Percentiles rank a stretch among this genome's conserved stretches.
Evolutionary conservation across 2,797 vertebrate genomes (phyloP).

Genomic region (Trematocara caparti): DNA sequence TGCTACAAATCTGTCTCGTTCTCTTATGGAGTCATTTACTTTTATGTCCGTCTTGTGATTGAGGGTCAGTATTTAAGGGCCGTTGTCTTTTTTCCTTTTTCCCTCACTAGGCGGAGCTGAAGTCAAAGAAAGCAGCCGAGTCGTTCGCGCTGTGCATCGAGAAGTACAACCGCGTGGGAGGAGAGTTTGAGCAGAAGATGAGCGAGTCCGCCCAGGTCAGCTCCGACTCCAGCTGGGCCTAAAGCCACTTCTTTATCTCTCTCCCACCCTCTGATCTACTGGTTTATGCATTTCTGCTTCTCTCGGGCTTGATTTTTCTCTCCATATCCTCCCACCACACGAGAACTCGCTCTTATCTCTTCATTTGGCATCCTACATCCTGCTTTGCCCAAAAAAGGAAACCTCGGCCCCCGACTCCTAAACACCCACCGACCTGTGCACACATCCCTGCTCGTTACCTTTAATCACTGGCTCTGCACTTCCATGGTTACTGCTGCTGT

Average conservation of each 20-base stretch:
- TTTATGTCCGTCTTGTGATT: background rate
- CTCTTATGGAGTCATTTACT: background rate
- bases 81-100: background rate
- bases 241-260: background rate
- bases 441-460: conserved; percentile 36
- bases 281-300: background rate
- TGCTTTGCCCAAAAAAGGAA: conserved; percentile 22
- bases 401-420: conserved; percentile 14
- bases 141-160: conserved; percentile 84
- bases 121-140: conserved; percentile 90
- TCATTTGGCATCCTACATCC: conserved; percentile 7
- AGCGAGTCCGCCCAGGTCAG: conserved; percentile 88
- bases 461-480: conserved; percentile 52
- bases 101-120: conserved; percentile 85
- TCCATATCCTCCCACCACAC: background rate
- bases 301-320: background rate
- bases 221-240: background rate
- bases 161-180: conserved; percentile 87
- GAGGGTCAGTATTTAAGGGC: background rate
- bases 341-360: background rate
- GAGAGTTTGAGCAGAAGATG: conserved; percentile 95
- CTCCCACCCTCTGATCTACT: background rate
- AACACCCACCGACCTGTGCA: conserved; percentile 16
- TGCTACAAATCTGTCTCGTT: background rate
- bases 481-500: conserved; percentile 65